Evolutionary conservation across 2,888 invertebrate genomes (phyloP).

Genomic region (Drosophila histrio): DNA sequence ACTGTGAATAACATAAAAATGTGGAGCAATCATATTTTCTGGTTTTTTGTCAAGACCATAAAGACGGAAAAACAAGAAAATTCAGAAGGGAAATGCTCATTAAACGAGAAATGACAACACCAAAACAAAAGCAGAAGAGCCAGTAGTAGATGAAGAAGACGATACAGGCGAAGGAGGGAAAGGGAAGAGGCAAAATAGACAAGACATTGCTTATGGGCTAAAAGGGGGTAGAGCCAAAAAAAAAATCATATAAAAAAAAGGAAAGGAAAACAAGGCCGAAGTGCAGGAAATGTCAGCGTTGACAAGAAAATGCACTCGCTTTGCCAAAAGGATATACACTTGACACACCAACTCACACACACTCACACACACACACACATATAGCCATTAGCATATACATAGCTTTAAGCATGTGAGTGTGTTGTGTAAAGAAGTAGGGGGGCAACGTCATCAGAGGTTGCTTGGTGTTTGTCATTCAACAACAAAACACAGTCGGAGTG

Average conservation of each 20-base stretch:
- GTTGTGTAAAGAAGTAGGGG: neutral
- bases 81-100: conserved; percentile 69
- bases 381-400: conserved; percentile 8
- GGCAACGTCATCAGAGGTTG: conserved; percentile 27
- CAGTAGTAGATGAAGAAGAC: neutral
- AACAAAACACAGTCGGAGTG: neutral
- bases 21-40: conserved; percentile 64
- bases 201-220: conserved; percentile 3
- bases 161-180: no score
- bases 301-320: conserved; percentile 78
- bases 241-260: neutral
- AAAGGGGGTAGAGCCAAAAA: neutral
- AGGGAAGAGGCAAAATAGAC: neutral
- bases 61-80: conserved; percentile 8
- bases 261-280: conserved; percentile 69
- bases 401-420: conserved; percentile 12
- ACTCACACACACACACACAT: conserved; percentile 19
- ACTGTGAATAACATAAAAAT: conserved; percentile 34
- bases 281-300: conserved; percentile 78
- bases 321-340: conserved; percentile 70
- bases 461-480: conserved; percentile 28
- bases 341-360: conserved; percentile 51
- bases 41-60: conserved; percentile 45
- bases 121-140: conserved; percentile 9
- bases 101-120: conserved; percentile 65